Percentiles rank a stretch among this genome's conserved stretches.
phyloP scores from a whole-genome alignment of 2,113 vertebrate species.

The Phalacrocorax aristotelis region DNA sequence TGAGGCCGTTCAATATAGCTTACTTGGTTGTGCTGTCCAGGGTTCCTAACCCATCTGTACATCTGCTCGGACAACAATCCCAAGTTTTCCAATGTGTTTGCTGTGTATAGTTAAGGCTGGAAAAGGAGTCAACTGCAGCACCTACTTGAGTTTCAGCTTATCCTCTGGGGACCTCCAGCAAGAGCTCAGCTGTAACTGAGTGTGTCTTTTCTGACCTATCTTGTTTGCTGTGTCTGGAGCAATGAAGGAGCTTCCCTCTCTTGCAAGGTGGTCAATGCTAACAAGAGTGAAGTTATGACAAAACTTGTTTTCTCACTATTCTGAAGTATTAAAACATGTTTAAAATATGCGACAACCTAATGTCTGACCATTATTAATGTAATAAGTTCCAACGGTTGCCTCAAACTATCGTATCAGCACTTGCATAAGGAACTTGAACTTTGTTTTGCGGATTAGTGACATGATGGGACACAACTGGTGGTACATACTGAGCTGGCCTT shows the following conservation, averaged over 20 bases:
- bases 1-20: neutral
- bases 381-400: neutral
- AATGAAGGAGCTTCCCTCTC: neutral
- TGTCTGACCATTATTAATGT: neutral
- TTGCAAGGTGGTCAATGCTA: neutral
- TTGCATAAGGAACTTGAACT: neutral
- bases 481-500: neutral
- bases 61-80: neutral
- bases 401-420: neutral
- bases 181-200: neutral
- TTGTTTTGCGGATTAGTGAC: constrained; percentile 3
- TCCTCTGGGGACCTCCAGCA: neutral
- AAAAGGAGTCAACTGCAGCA: neutral
- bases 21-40: neutral
- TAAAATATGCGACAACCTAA: neutral
- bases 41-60: neutral
- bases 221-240: neutral
- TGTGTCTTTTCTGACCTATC: neutral
- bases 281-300: neutral
- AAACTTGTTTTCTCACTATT: neutral
- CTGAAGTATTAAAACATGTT: neutral
- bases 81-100: neutral
- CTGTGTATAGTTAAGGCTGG: neutral
- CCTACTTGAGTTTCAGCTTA: neutral
- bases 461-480: neutral